Conservation (phyloP, 2,113 vertebrate species). For the Chitala chitala region DNA sequence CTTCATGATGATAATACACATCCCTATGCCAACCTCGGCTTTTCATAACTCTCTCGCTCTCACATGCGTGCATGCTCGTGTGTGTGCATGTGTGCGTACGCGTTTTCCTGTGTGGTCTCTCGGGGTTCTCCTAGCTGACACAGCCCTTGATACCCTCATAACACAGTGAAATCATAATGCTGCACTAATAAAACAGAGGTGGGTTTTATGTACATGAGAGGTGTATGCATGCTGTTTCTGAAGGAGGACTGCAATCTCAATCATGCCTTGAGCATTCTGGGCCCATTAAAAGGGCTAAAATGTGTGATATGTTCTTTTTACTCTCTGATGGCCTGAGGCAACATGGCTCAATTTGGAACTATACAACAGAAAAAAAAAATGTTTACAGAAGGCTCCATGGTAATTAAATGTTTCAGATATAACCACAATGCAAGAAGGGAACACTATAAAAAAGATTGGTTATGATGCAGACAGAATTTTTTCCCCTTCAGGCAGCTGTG, state of each 20-base stretch:
- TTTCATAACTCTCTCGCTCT: too few relatives aligned
- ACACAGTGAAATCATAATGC: neutral
- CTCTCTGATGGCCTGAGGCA: neutral
- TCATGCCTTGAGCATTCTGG: neutral
- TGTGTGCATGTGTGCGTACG: neutral
- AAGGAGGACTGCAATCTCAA: neutral
- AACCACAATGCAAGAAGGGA: neutral
- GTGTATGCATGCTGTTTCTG: too few relatives aligned
- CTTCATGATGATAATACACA: too few relatives aligned
- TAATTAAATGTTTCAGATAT: constrained; percentile 9
- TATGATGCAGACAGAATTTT: neutral
- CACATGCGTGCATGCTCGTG: neutral
- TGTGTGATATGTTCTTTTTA: neutral
- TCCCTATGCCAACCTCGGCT: too few relatives aligned
- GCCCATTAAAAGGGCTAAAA: neutral
- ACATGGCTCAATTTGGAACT: neutral
- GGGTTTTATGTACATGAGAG: neutral
- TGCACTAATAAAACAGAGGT: neutral
- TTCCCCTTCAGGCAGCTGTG: neutral
- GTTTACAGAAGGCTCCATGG: neutral
- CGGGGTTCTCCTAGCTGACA: too few relatives aligned
- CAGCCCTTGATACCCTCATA: too few relatives aligned
- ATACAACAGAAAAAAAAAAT: too few relatives aligned
- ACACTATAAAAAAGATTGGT: neutral
- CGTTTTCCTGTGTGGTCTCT: neutral